Evolutionary conservation across 1,140 invertebrate genomes (phyloP).

Genomic region (Drosophila rhopaloa): DNA sequence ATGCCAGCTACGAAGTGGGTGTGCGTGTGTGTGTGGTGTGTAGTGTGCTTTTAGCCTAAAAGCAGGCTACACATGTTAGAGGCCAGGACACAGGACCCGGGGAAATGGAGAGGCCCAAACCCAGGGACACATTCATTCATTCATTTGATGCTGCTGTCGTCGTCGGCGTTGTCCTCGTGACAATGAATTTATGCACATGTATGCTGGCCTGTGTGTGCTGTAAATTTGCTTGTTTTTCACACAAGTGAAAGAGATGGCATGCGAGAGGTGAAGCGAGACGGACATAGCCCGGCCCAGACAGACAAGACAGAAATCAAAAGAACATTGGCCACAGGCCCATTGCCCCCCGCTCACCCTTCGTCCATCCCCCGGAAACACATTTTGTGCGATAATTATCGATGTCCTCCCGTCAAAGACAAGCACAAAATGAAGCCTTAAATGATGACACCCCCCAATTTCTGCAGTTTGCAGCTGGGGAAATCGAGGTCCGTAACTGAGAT

Average conservation of each 20-base stretch:
- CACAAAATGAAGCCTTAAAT: constrained; percentile 46
- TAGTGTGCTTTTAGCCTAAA: constrained; percentile 68
- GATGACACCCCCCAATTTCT: constrained; percentile 42
- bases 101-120: background rate
- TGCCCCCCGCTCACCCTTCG: background rate
- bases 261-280: background rate
- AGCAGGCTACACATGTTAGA: constrained; percentile 68
- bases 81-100: constrained; percentile 25
- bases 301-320: constrained; percentile 53
- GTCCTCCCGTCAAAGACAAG: constrained; percentile 56
- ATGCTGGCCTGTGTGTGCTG: constrained; percentile 48
- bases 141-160: constrained; percentile 68
- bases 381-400: constrained; percentile 76
- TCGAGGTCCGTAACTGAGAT: constrained; percentile 37
- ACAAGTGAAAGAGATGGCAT: constrained; percentile 4
- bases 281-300: constrained; percentile 4
- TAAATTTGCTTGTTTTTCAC: constrained; percentile 59
- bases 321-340: constrained; percentile 55
- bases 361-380: constrained; percentile 37
- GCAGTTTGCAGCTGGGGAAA: constrained; percentile 7
- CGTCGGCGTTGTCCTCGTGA: constrained; percentile 44
- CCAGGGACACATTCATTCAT: constrained; percentile 63
- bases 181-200: constrained; percentile 77
- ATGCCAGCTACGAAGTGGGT: constrained; percentile 44
- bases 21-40: constrained; percentile 3